These are phyloP conservation scores for Tubiluchus corallicola DNA, from an alignment of 2,888 invertebrate genomes.

Conservation along the genomic window DNA sequence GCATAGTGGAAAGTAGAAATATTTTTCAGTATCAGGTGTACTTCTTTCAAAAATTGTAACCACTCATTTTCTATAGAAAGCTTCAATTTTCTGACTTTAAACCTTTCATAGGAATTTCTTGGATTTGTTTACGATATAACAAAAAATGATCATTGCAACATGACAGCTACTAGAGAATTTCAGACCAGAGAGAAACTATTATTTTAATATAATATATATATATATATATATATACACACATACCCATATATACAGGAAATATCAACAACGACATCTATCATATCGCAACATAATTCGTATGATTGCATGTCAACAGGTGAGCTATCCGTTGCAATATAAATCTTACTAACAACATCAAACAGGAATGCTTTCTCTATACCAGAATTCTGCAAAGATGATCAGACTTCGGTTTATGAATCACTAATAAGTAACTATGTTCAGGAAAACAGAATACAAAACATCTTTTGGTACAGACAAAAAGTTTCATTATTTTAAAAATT, in stretches of 20 bases:
- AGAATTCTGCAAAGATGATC: conserved; percentile 62
- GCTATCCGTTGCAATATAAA: conserved; percentile 98
- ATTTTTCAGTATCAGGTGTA: too few species aligned
- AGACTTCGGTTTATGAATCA: not conserved
- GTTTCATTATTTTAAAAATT: too few species aligned
- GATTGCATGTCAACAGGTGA: conserved; percentile 99
- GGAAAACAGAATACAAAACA: not conserved
- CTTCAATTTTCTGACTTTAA: too few species aligned
- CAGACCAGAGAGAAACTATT: too few species aligned
- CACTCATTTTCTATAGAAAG: too few species aligned
- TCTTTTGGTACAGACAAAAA: too few species aligned
- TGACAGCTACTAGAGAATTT: too few species aligned
- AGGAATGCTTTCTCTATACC: conserved; percentile 98
- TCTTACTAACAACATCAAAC: conserved; percentile 85
- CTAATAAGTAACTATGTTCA: not conserved
- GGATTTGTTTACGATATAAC: conserved; percentile 6
- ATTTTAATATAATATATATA: too few species aligned
- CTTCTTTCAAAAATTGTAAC: too few species aligned
- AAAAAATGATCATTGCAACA: too few species aligned
- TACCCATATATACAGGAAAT: conserved; percentile 94
- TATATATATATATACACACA: too few species aligned
- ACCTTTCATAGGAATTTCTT: conserved; percentile 1
- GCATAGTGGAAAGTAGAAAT: too few species aligned
- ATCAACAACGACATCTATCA: conserved; percentile 99
- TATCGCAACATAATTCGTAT: conserved; percentile 98